A percentile compares a stretch with the other conserved stretches of the same genome.
Evolutionary conservation across 1,140 invertebrate species (phyloP).

Genomic region (Zaprionus taronus): DNA sequence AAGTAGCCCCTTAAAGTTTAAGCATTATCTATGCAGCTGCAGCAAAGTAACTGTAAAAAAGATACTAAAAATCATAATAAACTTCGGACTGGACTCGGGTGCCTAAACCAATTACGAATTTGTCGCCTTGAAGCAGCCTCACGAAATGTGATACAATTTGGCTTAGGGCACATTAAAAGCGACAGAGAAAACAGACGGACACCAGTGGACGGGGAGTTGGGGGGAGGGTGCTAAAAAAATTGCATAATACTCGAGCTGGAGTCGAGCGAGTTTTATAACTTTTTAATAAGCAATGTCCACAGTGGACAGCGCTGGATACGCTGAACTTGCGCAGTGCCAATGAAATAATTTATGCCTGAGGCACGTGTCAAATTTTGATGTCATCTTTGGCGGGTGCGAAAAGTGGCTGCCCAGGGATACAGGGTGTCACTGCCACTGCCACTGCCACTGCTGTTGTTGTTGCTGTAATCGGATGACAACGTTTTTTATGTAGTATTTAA

Average conservation of each 20-base stretch:
- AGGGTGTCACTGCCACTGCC: not conserved
- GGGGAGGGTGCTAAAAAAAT: conserved; percentile 3
- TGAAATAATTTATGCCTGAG: conserved; percentile 61
- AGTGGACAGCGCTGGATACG: not conserved
- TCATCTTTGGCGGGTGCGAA: conserved; percentile 53
- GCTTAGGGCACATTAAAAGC: conserved; percentile 3
- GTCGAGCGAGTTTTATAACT: conserved; percentile 55
- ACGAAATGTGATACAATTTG: conserved; percentile 21
- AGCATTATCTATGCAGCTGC: not conserved
- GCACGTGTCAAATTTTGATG: conserved; percentile 48
- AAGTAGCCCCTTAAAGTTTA: not conserved
- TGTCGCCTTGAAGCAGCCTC: not conserved
- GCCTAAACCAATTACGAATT: conserved; percentile 6
- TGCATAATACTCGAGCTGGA: not conserved
- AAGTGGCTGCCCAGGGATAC: conserved; percentile 7
- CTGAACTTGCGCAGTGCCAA: conserved; percentile 24
- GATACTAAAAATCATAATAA: not conserved
- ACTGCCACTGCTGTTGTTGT: conserved; percentile 1
- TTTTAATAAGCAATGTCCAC: conserved; percentile 67
- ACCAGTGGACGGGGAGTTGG: not conserved
- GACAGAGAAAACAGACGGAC: not conserved
- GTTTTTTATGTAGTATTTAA: conserved; percentile 71
- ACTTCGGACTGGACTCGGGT: not conserved
- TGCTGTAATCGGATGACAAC: conserved; percentile 58
- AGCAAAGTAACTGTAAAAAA: not conserved